These are phyloP conservation scores for Neoseiulus cucumeris DNA, from an alignment of 1,140 invertebrate genomes.

Conservation along the genomic window DNA sequence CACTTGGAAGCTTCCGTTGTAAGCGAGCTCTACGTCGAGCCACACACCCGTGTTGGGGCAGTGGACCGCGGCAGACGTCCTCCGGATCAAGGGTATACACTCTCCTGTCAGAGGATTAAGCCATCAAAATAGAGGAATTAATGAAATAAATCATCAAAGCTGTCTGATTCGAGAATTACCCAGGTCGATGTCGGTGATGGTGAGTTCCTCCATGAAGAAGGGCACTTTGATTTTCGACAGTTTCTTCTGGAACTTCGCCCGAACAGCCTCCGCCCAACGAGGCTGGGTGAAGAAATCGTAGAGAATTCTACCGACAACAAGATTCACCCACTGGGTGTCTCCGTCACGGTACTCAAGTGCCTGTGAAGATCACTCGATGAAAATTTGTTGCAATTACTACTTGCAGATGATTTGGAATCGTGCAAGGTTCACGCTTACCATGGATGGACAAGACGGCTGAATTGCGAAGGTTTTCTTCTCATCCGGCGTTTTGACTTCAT, in stretches of 20 bases:
- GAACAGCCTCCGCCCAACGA: constrained; percentile 35
- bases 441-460: background rate
- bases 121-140: background rate
- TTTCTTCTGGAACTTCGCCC: constrained; percentile 61
- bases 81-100: background rate
- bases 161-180: constrained; percentile 49
- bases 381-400: constrained; percentile 5
- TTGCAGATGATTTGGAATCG: constrained; percentile 11
- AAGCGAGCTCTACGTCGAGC: constrained; percentile 73
- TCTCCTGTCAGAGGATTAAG: background rate
- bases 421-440: constrained; percentile 15
- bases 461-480: background rate
- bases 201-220: constrained; percentile 63
- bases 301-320: constrained; percentile 47
- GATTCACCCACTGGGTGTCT: constrained; percentile 43
- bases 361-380: background rate
- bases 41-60: constrained; percentile 55
- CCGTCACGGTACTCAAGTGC: background rate
- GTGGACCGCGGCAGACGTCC: background rate
- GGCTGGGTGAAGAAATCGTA: constrained; percentile 52
- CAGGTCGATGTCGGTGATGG: constrained; percentile 50
- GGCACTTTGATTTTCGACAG: constrained; percentile 62
- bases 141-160: constrained; percentile 31
- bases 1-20: constrained; percentile 65
- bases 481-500: background rate